Conservation (phyloP, 1,140 invertebrate genomes). For the Brachionus angularis region DNA sequence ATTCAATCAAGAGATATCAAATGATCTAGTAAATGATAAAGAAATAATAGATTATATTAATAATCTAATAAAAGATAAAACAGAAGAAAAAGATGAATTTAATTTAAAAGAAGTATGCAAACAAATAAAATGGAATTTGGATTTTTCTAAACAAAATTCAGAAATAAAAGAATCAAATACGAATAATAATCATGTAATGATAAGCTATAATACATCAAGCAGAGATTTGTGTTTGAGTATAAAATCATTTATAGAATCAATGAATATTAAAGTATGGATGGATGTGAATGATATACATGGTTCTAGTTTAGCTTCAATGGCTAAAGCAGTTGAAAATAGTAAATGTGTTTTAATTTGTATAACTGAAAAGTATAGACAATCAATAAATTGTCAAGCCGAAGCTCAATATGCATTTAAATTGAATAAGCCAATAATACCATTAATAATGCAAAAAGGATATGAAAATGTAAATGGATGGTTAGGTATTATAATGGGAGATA, state of each 20-base stretch:
- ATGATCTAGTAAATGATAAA: not conserved
- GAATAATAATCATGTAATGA: slow-evolving; percentile 25
- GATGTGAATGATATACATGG: slow-evolving; percentile 47
- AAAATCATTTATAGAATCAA: not conserved
- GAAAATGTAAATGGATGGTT: slow-evolving; percentile 52
- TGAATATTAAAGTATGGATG: slow-evolving; percentile 44
- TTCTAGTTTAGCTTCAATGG: slow-evolving; percentile 55
- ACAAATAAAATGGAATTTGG: slow-evolving; percentile 26
- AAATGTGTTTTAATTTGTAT: slow-evolving; percentile 53
- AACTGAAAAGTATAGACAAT: slow-evolving; percentile 55
- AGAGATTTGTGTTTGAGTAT: slow-evolving; percentile 14
- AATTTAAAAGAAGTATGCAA: not conserved
- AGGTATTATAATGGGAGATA: slow-evolving; percentile 51
- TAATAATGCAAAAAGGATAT: slow-evolving; percentile 51
- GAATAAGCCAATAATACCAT: slow-evolving; percentile 51
- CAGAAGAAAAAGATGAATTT: not conserved
- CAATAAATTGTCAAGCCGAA: slow-evolving; percentile 52
- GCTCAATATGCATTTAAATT: slow-evolving; percentile 53
- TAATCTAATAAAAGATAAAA: not conserved
- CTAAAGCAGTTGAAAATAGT: slow-evolving; percentile 54
- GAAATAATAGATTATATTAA: slow-evolving; percentile 1
- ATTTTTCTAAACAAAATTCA: not conserved
- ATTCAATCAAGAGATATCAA: not conserved
- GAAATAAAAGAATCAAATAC: not conserved
- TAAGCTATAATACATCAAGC: slow-evolving; percentile 10